Percentiles rank a stretch among this genome's conserved stretches.
phyloP scores from a whole-genome alignment of 2,888 invertebrate genomes.

The Thyatira batis region DNA sequence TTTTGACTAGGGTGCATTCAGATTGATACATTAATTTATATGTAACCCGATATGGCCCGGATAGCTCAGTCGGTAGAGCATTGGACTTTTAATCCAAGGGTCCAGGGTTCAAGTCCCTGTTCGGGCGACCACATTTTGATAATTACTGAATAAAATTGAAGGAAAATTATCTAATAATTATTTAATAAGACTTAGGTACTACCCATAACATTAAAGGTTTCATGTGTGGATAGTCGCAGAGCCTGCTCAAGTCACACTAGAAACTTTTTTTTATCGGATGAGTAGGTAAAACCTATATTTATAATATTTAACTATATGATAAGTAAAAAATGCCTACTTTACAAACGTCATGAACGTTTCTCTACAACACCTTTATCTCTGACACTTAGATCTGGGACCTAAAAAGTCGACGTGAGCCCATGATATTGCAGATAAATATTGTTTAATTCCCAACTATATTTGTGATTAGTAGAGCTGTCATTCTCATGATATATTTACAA shows the following conservation, averaged over 20 bases:
- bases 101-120: constrained; percentile 83
- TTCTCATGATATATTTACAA: not conserved
- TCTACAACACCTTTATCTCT: not conserved
- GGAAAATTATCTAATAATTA: too few species aligned
- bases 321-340: not conserved
- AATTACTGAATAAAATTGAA: too few species aligned
- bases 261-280: too few species aligned
- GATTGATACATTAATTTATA: too few species aligned
- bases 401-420: too few species aligned
- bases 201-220: too few species aligned
- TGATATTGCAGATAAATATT: not conserved
- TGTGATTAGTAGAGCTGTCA: not conserved
- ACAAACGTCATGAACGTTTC: not conserved
- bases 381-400: not conserved
- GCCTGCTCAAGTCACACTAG: too few species aligned
- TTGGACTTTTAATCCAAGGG: constrained; percentile 83
- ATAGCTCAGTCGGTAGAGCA: constrained; percentile 84
- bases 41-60: constrained; percentile 55
- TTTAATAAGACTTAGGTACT: too few species aligned
- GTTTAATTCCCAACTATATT: not conserved
- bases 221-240: too few species aligned
- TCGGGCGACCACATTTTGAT: constrained; percentile 63
- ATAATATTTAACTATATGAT: not conserved
- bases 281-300: too few species aligned
- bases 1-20: too few species aligned